Base-by-base conservation (phyloP, 2,113 vertebrate species). In the Motacilla alba region DNA sequence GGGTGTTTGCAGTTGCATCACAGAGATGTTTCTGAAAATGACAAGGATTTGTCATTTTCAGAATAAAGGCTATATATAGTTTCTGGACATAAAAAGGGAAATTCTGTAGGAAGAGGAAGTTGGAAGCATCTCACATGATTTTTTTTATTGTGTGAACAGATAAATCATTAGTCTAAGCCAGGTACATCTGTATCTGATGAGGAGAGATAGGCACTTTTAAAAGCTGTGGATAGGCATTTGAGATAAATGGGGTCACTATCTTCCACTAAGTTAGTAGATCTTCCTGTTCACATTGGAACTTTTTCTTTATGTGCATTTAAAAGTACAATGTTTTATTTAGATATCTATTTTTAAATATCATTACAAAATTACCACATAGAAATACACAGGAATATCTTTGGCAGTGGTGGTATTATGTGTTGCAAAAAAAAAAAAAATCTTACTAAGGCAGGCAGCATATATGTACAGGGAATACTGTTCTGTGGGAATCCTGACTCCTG, bases 401-500 rank as follows among this genome's bases (percentile, higher is more conserved):
- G 7, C 8, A 49, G 15, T 7, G 9, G 1, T 9, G 1, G 4
- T 39, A 44, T 11, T 12, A 53, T 0, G 0, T 70, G 17, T 10
- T 37, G 11, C 20, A 3, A 43, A 35, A 72, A 46, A 46, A 21
- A 47, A 55, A 12, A 31, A 31, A 13, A 18, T 46, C 10, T 56
- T 66, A n/a, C 16, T 62, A 33, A n/a, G 3, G n/a, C 28, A 44
- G 31, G 24, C 62, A 76, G 4, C 10, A 17, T 58, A 49, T 30
- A 53, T 27, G 4, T 26, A 41, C 13, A 76, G 10, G 4, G 3
- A 44, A 26, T 50, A 14, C 23, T 4, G 3, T 43, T 64, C 20
- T 55, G 5, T 44, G 41, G 10, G 24, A 87, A 22, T 69, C 15
- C 11, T 49, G 35, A 49, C 9, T 60, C 21, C 24, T 56, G 10